These are phyloP conservation scores for Metacarcinus magister DNA, from an alignment of 2,888 invertebrate genomes.

Conservation along the genomic window DNA sequence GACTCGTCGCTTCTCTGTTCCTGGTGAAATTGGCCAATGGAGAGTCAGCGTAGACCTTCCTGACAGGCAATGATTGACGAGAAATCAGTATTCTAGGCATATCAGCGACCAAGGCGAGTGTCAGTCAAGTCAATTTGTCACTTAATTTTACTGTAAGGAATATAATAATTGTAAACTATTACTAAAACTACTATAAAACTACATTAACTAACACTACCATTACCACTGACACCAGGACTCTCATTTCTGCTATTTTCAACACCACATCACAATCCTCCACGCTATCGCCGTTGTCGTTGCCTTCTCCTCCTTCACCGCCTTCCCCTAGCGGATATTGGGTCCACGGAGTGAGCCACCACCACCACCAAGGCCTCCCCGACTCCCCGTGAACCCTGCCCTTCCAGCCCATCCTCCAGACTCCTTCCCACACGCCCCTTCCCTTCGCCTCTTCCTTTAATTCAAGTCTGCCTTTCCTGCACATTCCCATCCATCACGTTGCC, in stretches of 20 bases:
- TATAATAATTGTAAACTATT: too few relatives aligned
- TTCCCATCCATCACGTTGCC: conserved; percentile 54
- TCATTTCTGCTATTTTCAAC: background rate
- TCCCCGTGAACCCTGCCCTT: background rate
- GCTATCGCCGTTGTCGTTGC: background rate
- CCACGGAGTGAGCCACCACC: background rate
- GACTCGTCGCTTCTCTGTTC: background rate
- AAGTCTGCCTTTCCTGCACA: background rate
- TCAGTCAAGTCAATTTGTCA: conserved; percentile 28
- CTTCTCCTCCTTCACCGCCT: background rate
- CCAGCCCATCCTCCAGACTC: background rate
- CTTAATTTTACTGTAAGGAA: background rate
- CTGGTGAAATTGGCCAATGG: background rate
- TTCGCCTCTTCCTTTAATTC: background rate
- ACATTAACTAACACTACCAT: background rate
- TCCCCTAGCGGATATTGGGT: conserved; percentile 31
- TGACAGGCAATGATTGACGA: background rate
- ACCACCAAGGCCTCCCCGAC: background rate
- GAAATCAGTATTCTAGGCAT: background rate
- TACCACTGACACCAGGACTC: background rate
- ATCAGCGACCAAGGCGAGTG: background rate
- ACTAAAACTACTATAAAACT: too few relatives aligned
- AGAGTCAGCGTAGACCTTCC: background rate
- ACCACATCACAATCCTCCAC: background rate
- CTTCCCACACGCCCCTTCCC: background rate